phyloP scores from a whole-genome alignment of 2,888 invertebrate genomes.

The Drosophila recens region DNA sequence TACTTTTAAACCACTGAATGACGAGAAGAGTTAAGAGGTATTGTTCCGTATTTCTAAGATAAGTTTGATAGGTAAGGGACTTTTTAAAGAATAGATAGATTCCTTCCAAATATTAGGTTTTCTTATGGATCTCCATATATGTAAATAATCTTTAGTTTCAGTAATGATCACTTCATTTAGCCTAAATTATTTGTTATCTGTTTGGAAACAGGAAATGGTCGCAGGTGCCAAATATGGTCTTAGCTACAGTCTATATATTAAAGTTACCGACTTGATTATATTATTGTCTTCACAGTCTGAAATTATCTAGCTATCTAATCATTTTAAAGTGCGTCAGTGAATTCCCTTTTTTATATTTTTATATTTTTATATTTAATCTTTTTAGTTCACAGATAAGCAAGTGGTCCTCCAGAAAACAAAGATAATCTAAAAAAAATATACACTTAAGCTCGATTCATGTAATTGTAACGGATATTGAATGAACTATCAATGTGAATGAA shows the following conservation, averaged over 20 bases:
- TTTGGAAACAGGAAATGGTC: too few species aligned
- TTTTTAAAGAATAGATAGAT: too few species aligned
- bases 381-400: conserved; percentile 3
- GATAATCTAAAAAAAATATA: background rate
- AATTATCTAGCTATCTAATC: conserved; percentile 11
- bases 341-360: background rate
- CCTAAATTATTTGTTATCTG: too few species aligned
- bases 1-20: background rate
- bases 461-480: conserved; percentile 5
- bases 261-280: background rate
- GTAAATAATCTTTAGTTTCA: too few species aligned
- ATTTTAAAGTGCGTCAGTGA: conserved; percentile 9
- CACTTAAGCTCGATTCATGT: background rate
- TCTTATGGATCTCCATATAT: too few species aligned
- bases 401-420: background rate
- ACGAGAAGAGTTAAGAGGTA: background rate
- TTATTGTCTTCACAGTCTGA: background rate
- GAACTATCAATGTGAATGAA: background rate
- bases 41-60: too few species aligned
- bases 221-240: background rate
- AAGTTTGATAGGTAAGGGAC: too few species aligned
- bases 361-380: background rate
- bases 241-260: background rate
- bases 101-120: too few species aligned
- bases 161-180: too few species aligned